Evolutionary conservation across 2,888 invertebrate species (phyloP).

Genomic region (Drosophila aldrichi): DNA sequence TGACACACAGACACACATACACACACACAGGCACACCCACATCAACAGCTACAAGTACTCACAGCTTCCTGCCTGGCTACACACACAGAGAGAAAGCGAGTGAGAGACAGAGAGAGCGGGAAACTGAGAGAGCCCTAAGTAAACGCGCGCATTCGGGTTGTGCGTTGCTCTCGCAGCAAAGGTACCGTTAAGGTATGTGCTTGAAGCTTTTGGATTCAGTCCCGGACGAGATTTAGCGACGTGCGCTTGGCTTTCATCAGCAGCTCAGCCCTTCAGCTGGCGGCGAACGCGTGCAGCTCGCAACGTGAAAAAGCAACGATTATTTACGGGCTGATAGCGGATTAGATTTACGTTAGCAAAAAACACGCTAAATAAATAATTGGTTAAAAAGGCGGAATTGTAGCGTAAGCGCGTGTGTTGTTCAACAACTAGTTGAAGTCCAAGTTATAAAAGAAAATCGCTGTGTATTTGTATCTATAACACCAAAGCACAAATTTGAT

Average conservation of each 20-base stretch:
- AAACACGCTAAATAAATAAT: slow-evolving; percentile 11
- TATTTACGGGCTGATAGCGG: slow-evolving; percentile 30
- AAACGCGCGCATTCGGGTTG: slow-evolving; percentile 21
- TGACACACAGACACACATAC: slow-evolving; percentile 39
- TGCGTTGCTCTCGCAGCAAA: slow-evolving; percentile 41
- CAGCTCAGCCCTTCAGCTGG: slow-evolving; percentile 35
- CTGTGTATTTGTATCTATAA: slow-evolving; percentile 54
- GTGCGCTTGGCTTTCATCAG: slow-evolving; percentile 66
- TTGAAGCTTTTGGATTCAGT: slow-evolving; percentile 79
- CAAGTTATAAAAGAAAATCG: slow-evolving; percentile 4
- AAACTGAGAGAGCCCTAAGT: slow-evolving; percentile 2
- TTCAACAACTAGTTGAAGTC: not conserved
- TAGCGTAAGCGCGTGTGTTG: not conserved
- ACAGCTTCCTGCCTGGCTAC: slow-evolving; percentile 46
- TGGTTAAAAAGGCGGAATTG: not conserved
- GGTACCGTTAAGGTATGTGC: slow-evolving; percentile 74
- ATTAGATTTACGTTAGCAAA: slow-evolving; percentile 10
- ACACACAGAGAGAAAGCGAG: not conserved
- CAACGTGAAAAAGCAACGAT: slow-evolving; percentile 44
- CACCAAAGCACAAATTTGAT: slow-evolving; percentile 61
- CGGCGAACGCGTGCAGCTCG: slow-evolving; percentile 56
- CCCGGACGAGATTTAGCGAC: slow-evolving; percentile 84
- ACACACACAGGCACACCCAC: slow-evolving; percentile 18
- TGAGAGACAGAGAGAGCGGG: not conserved
- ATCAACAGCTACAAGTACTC: slow-evolving; percentile 3